Evolutionary conservation across 2,888 invertebrate species (phyloP).

Genomic region (Tenthredo scrophulariae): DNA sequence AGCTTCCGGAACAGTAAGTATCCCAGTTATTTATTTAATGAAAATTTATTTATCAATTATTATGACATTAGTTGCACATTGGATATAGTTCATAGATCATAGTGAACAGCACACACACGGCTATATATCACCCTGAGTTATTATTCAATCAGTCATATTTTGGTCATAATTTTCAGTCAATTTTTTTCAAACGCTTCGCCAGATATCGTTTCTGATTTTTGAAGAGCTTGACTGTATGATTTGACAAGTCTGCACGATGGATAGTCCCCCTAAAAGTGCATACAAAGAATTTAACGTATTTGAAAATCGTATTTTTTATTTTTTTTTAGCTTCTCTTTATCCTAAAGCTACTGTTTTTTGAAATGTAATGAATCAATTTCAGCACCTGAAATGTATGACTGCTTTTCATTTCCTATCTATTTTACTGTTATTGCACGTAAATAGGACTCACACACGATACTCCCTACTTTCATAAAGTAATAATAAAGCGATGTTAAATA

Average conservation of each 20-base stretch:
- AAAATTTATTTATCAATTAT: not conserved
- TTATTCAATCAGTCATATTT: not conserved
- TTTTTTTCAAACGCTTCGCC: not conserved
- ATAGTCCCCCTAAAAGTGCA: not conserved
- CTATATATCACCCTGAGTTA: not conserved
- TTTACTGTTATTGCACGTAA: not conserved
- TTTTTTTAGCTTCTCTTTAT: not conserved
- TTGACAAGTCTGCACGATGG: slow-evolving; percentile 8
- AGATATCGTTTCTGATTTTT: not conserved
- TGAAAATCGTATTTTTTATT: not conserved
- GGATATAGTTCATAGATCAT: not conserved
- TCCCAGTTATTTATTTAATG: not conserved
- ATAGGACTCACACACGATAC: not conserved
- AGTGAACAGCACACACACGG: not conserved
- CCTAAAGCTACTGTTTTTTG: not conserved
- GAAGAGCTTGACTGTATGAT: not conserved
- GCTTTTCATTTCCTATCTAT: too few relatives aligned
- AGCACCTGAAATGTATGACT: not conserved
- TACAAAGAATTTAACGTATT: not conserved
- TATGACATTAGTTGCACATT: not conserved
- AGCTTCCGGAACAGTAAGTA: slow-evolving; percentile 75
- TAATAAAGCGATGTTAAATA: not conserved
- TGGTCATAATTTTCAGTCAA: not conserved
- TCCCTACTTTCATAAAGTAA: not conserved
- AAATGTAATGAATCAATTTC: slow-evolving; percentile 6